Base-by-base conservation (phyloP, 1,140 invertebrate species). In the Melanaphis sacchari region DNA sequence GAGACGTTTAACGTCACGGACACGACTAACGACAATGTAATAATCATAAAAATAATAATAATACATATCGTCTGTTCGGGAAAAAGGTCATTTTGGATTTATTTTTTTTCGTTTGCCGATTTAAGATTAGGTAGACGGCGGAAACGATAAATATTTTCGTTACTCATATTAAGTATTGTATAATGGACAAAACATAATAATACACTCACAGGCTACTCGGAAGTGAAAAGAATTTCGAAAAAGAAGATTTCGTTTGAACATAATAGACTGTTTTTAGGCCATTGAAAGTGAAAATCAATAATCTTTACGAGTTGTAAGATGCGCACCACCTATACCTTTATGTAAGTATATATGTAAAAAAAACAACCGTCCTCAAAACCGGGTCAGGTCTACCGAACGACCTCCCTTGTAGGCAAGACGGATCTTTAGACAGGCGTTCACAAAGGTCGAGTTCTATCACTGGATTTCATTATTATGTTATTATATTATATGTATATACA, bases 231-330 rank as follows among this genome's bases (percentile, higher is more conserved):
- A 54, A 54, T 89, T 89, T 40, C 21, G 22, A 89, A 54, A 54
- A 54, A 36, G 88, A 89, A 89, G 49, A 89, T 89, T 89, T 26
- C n/a, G 36, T 38, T 36, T 40, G 49, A 40, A n/a, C n/a, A 76
- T 76, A 76, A 89, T 89, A 31, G 46, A 52, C 43, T 52, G n/a
- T 49, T 38, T n/a, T 88, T 52, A 24, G 46, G 46, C 81, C 18
- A 93, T 93, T 93, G 91, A 93, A 93, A 93, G 81, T 85, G 49
- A 93, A 93, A 93, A 93, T 85, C 91, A 6, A 93, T 85, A 93
- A 52, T 93, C 40, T 85, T 92, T 36, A 82, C 66, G 81, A 43
- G 41, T 49, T 49, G 36, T 22, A 82, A 92, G 76, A 84, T 31
- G 76, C 76, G 36, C 31, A 15, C 26, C 54, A 7, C 7, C n/a